Percentiles rank a stretch among this genome's conserved stretches.
phyloP scores from a whole-genome alignment of 2,797 vertebrate species.

The Chloroceryle inda region DNA sequence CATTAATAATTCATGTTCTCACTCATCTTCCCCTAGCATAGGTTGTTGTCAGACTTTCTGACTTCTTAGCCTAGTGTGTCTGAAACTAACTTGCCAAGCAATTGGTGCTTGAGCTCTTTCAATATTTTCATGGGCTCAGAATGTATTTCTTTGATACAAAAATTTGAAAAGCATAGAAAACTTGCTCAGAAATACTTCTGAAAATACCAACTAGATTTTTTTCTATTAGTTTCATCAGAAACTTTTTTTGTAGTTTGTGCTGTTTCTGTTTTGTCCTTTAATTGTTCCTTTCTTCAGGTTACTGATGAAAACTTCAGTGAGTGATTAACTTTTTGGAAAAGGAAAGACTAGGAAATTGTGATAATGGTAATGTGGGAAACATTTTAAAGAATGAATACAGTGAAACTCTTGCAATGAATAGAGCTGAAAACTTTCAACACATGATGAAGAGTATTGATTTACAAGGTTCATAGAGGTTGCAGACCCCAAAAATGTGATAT shows the following conservation, averaged over 20 bases:
- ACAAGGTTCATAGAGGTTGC: neutral
- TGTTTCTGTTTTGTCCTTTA: neutral
- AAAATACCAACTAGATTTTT: neutral
- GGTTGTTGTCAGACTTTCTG: neutral
- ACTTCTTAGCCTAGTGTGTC: neutral
- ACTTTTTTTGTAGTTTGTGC: neutral
- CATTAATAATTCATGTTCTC: constrained; percentile 28
- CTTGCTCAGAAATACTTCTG: neutral
- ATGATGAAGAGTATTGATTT: neutral
- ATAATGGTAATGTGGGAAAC: neutral
- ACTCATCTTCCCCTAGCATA: neutral
- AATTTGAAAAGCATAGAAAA: neutral
- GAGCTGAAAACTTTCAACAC: neutral
- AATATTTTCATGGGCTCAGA: neutral
- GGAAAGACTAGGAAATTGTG: neutral
- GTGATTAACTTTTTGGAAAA: neutral
- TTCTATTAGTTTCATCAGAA: neutral
- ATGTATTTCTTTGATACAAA: neutral
- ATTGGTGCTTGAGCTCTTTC: neutral
- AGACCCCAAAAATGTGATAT: neutral
- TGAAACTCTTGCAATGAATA: neutral
- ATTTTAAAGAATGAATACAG: neutral
- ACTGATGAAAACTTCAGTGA: neutral
- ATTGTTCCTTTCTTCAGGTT: neutral
- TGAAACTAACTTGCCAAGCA: neutral